A percentile compares a stretch with the other conserved stretches of the same genome.
Conservation (phyloP, 2,888 invertebrate genomes). For the Diplolepis rosae region DNA sequence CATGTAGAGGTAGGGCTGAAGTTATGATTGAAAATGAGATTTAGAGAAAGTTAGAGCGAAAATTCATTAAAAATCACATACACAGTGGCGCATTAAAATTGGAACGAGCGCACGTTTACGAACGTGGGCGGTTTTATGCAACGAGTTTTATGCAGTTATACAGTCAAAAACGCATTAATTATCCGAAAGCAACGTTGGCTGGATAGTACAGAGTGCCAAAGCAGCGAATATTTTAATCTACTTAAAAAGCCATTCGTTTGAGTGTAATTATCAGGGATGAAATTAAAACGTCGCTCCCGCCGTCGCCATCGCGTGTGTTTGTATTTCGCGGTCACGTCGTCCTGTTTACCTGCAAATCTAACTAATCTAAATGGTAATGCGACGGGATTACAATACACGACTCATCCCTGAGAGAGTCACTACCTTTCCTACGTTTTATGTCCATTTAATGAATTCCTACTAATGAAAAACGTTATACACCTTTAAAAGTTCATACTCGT, state of each 20-base stretch:
- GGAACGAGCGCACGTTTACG: slow-evolving; percentile 11
- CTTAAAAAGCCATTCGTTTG: slow-evolving; percentile 72
- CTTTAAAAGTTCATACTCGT: too few species aligned
- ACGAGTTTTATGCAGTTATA: slow-evolving; percentile 17
- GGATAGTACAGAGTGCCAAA: slow-evolving; percentile 48
- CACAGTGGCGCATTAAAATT: slow-evolving; percentile 38
- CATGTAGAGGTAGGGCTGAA: neutral
- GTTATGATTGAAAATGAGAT: slow-evolving; percentile 47
- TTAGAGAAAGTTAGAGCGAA: slow-evolving; percentile 48
- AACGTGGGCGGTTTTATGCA: slow-evolving; percentile 17
- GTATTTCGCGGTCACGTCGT: slow-evolving; percentile 63
- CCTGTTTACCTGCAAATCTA: slow-evolving; percentile 66
- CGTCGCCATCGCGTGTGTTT: slow-evolving; percentile 56
- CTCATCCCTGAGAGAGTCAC: slow-evolving; percentile 39
- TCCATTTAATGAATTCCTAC: slow-evolving; percentile 57
- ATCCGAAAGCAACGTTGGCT: slow-evolving; percentile 60
- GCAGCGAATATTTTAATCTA: slow-evolving; percentile 71
- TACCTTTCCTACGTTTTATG: slow-evolving; percentile 53
- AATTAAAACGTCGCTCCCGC: slow-evolving; percentile 68
- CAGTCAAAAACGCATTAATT: slow-evolving; percentile 67
- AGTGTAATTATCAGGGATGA: slow-evolving; percentile 70
- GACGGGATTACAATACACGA: slow-evolving; percentile 61
- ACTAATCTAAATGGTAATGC: slow-evolving; percentile 69
- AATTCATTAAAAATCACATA: slow-evolving; percentile 63
- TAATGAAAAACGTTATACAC: slow-evolving; percentile 47